Conservation (phyloP, 2,888 invertebrate genomes). For the Graphium colonna region DNA sequence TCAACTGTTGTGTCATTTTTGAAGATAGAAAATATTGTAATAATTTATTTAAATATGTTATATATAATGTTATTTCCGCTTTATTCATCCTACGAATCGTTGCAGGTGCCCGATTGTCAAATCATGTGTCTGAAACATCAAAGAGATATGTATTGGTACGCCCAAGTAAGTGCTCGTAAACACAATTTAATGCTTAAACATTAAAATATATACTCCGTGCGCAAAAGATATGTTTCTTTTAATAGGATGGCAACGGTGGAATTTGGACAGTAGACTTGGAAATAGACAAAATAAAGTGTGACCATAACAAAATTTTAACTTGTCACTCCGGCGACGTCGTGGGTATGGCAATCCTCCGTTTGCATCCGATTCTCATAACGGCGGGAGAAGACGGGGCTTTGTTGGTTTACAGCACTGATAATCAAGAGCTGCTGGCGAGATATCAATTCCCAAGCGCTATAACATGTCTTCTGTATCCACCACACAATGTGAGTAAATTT, state of each 20-base stretch:
- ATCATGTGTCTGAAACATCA: conserved; percentile 70
- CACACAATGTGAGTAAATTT: conserved; percentile 75
- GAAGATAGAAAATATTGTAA: no score
- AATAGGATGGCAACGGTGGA: conserved; percentile 94
- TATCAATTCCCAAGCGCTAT: conserved; percentile 77
- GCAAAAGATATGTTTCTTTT: no score
- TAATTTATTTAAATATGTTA: no score
- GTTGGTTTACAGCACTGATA: conserved; percentile 85
- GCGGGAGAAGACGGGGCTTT: conserved; percentile 87
- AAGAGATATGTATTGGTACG: conserved; percentile 83
- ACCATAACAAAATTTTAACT: conserved; percentile 75
- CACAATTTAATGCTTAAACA: no score
- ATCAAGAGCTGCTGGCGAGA: conserved; percentile 79
- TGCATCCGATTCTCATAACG: conserved; percentile 84
- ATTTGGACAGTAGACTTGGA: conserved; percentile 78
- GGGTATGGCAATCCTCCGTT: conserved; percentile 84
- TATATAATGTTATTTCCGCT: no score
- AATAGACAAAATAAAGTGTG: conserved; percentile 63
- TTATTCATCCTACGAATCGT: no score
- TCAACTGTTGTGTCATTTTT: no score
- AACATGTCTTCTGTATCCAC: conserved; percentile 84
- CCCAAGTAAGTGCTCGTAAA: conserved; percentile 82
- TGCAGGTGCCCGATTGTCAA: conserved; percentile 66
- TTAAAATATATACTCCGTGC: no score
- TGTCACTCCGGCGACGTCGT: conserved; percentile 89